Conservation (phyloP, 2,888 invertebrate species). For the Drosophila glabriapex region DNA sequence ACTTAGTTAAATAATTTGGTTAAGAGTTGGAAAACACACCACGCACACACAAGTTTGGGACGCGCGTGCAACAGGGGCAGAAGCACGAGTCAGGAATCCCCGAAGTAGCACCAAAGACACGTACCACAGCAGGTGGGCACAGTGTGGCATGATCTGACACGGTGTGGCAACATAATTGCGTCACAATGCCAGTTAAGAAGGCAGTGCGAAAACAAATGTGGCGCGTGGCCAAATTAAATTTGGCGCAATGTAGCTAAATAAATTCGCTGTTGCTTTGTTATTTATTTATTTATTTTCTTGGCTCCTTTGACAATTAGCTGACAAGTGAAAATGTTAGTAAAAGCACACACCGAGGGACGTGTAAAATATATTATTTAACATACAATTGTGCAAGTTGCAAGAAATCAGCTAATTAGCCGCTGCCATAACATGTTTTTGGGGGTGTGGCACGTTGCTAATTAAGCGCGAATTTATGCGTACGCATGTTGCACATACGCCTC, state of each 20-base stretch:
- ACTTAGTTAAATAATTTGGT: conserved; percentile 78
- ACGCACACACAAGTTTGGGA: conserved; percentile 34
- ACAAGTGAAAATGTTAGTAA: conserved; percentile 1
- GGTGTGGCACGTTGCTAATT: conserved; percentile 56
- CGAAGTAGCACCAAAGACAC: conserved; percentile 53
- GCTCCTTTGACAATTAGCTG: conserved; percentile 39
- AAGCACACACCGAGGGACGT: neutral
- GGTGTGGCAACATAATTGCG: conserved; percentile 67
- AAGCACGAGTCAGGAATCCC: conserved; percentile 39
- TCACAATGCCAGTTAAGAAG: conserved; percentile 73
- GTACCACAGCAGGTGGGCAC: conserved; percentile 39
- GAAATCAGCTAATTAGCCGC: conserved; percentile 65
- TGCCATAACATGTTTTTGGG: conserved; percentile 8
- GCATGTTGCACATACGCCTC: conserved; percentile 78
- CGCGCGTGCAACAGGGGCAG: conserved; percentile 63
- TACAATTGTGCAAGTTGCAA: conserved; percentile 43
- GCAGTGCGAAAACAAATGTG: conserved; percentile 44
- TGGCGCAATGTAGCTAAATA: conserved; percentile 25
- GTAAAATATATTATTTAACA: conserved; percentile 46
- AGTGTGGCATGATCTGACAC: conserved; percentile 1
- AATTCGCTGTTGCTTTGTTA: conserved; percentile 8
- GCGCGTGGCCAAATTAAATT: conserved; percentile 61
- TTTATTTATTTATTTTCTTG: conserved; percentile 11
- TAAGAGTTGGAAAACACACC: conserved; percentile 58
- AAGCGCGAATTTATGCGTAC: conserved; percentile 78